A percentile compares a stretch with the other conserved stretches of the same genome.
These are phyloP conservation scores for Eupithecia inturbata DNA, from an alignment of 2,888 invertebrate genomes.

Conservation along the genomic window DNA sequence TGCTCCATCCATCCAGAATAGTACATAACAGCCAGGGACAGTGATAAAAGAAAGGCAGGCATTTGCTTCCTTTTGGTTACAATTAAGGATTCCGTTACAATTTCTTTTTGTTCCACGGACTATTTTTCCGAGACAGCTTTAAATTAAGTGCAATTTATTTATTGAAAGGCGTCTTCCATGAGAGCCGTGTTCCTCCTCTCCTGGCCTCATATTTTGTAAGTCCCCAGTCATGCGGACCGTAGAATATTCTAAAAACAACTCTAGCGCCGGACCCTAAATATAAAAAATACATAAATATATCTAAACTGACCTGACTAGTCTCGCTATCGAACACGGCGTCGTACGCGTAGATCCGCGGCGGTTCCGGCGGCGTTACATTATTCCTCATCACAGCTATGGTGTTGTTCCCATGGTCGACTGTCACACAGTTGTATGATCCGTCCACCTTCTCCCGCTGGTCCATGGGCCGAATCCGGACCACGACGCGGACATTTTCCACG, in stretches of 20 bases:
- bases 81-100: no score
- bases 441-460: slow-evolving; percentile 92
- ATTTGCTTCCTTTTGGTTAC: no score
- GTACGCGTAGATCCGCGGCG: slow-evolving; percentile 95
- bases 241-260: neutral
- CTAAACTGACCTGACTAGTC: slow-evolving; percentile 53
- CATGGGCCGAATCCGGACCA: slow-evolving; percentile 96
- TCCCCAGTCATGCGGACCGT: neutral
- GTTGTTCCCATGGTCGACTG: slow-evolving; percentile 90
- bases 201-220: neutral
- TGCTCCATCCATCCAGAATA: neutral
- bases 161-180: neutral
- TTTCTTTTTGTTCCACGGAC: neutral
- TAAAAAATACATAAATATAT: neutral
- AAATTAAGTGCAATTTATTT: no score
- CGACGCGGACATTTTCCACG: slow-evolving; percentile 97
- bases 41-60: no score
- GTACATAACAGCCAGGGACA: neutral
- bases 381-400: slow-evolving; percentile 91
- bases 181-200: no score
- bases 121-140: neutral
- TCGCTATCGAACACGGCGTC: slow-evolving; percentile 96
- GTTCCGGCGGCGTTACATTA: slow-evolving; percentile 88
- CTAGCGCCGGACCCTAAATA: neutral
- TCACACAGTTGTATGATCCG: slow-evolving; percentile 88